Evolutionary conservation across 2,888 invertebrate species (phyloP), one percentile per base, ranked within the genome.

Genomic region (Papilio elwesi): DNA sequence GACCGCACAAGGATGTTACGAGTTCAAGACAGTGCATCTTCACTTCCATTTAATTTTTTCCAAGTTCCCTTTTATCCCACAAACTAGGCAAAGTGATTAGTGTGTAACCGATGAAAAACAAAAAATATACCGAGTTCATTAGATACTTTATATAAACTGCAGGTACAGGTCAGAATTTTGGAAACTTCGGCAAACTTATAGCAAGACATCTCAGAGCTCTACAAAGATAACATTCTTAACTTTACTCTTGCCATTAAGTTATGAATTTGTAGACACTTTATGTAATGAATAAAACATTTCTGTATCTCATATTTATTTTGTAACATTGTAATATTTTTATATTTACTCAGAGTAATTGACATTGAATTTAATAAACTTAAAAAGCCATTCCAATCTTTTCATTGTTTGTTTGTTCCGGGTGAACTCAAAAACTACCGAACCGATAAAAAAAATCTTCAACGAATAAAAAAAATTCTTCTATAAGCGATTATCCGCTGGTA

Each of bases 1-100:
- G 65, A 66, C 66, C 65, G 66, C 71, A 66, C 47, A 64, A 64
- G 55, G 64, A 64, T 64, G 64, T 64, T 65, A 65, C 36, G 49
- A 55, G 57, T 55, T 71, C 64, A 71, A 55, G 57, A 55, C 57
- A 53, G 47, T 53, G 64, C 53, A 47, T 63, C 63, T 43, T 55
- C 53, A 53, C 63, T 43, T 55, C 53, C 38, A 48, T 6, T 47
- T 47, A 47, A 68, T 55, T 68, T 67, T 55, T 57, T 65, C 36
- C 51, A 65, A 36, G 36, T 65, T 12, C 51, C 59, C 59, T n/a
- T 43, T 38, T 43, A 43, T 12, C 36, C 59, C 59, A 59, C 59
- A 59, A 59, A 59, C 59, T 38, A 59, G 59, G 57, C 26, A 11
- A 36, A 57, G 55, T 57, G 55, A 62, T 62, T 62, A 43, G 43